Conservation (phyloP, 2,888 invertebrate genomes). For the Adineta ricciae region DNA sequence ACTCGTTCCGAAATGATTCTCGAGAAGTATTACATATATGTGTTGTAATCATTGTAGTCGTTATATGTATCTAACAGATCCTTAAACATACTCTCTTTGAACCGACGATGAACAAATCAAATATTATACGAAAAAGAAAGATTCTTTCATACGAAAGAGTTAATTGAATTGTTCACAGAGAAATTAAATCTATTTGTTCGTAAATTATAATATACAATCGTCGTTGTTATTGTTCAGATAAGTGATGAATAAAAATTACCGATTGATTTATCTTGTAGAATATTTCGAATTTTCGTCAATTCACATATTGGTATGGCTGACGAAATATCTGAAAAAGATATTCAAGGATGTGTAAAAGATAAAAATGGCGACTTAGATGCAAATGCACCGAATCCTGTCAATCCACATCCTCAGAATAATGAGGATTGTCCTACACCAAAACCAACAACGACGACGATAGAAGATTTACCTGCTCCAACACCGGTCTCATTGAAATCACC, state of each 20-base stretch:
- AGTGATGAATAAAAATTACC: no score
- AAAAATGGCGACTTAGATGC: not conserved
- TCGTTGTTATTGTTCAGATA: no score
- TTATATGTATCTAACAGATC: not conserved
- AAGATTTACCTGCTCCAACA: not conserved
- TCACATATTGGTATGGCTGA: not conserved
- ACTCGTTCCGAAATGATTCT: not conserved
- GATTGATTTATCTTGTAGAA: not conserved
- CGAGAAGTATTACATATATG: not conserved
- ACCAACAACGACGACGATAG: not conserved
- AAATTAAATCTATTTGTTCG: no score
- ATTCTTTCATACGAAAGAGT: not conserved
- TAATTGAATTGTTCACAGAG: not conserved
- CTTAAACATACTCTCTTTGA: not conserved
- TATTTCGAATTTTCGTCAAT: not conserved
- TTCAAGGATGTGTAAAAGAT: not conserved
- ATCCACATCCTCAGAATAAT: not conserved
- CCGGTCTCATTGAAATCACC: not conserved
- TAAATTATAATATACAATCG: no score
- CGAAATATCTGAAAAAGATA: not conserved
- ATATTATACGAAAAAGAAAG: not conserved
- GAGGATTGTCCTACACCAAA: not conserved
- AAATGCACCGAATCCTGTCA: not conserved
- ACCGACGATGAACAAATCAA: not conserved
- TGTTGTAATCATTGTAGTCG: not conserved